phyloP scores from a whole-genome alignment of 2,113 vertebrate species.

The Pogonocichla stellata region DNA sequence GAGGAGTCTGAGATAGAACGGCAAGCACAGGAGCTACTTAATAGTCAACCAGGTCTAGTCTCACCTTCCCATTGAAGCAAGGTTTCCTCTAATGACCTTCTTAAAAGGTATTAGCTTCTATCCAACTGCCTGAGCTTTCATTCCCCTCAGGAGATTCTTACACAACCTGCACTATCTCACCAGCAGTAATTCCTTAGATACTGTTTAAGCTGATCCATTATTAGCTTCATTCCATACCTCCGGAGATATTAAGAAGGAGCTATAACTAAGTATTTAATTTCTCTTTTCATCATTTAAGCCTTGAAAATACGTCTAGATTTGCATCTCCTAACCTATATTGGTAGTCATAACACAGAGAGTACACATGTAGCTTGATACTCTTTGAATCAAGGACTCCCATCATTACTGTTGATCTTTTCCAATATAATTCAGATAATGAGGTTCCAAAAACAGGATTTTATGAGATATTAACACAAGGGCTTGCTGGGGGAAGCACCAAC shows the following conservation, averaged over 20 bases:
- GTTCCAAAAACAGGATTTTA: neutral
- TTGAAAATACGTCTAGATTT: slow-evolving; percentile 12
- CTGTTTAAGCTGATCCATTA: slow-evolving; percentile 16
- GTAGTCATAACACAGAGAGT: neutral
- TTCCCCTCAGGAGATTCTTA: neutral
- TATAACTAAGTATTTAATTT: slow-evolving; percentile 34
- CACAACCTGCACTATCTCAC: neutral
- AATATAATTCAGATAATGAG: neutral
- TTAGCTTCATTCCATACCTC: neutral
- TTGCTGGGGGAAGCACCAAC: neutral
- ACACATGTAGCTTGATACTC: neutral
- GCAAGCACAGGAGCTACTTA: neutral
- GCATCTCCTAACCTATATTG: neutral
- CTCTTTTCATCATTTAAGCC: neutral
- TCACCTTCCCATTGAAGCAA: neutral
- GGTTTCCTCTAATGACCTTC: neutral
- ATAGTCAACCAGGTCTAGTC: neutral
- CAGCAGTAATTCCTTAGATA: slow-evolving; percentile 11
- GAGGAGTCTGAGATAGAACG: neutral
- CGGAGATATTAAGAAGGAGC: neutral
- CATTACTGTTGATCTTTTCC: neutral
- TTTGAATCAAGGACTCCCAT: neutral
- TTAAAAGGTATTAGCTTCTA: neutral
- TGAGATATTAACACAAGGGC: neutral
- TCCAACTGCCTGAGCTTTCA: neutral